Evolutionary conservation across 2,888 invertebrate species (phyloP), one percentile per base, ranked within the genome.

Genomic region (Apamea anceps): DNA sequence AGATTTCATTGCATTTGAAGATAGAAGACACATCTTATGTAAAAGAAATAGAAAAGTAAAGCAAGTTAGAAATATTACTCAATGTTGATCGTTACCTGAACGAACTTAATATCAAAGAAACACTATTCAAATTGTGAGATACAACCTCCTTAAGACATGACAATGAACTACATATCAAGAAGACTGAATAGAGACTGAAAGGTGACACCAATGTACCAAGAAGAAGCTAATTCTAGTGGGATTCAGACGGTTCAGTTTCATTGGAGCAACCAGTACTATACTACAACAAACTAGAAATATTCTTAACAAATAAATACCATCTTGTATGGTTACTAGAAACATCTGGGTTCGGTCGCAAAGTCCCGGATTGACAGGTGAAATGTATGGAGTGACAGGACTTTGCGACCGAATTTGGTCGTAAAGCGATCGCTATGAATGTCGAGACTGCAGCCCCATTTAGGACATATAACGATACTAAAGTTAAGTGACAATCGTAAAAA

Each of bases 401-500:
- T 32, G 2, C 32, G 32, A 32, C 32, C 32, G 32, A 32, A 32
- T n/a, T n/a, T n/a, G n/a, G n/a, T n/a, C n/a, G 32, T 32, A 32
- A 32, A 32, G 32, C 32, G 2, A 32, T 32, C 32, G 32, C 32
- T 32, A 32, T 32, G 32, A 32, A 32, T 32, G 32, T 32, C 32
- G 32, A 32, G 32, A 32, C 32, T 32, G 32, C 32, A 32, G 32
- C 32, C 32, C 32, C 32, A 83, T 85, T 87, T 51, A 70, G 72
- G 25, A 80, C 75, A 66, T 81, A 70, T 77, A 77, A 74, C 60
- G 75, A 68, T 76, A 83, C 73, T 78, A 66, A 74, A 66, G n/a
- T 85, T 70, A 82, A 89, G 65, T 89, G 85, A 68, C 63, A 12
- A 70, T 79, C 68, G 57, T 81, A 83, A 82, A 85, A 78, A 78